These are phyloP conservation scores for Holacanthus passer DNA, from an alignment of 2,113 vertebrate species.

Conservation along the genomic window DNA sequence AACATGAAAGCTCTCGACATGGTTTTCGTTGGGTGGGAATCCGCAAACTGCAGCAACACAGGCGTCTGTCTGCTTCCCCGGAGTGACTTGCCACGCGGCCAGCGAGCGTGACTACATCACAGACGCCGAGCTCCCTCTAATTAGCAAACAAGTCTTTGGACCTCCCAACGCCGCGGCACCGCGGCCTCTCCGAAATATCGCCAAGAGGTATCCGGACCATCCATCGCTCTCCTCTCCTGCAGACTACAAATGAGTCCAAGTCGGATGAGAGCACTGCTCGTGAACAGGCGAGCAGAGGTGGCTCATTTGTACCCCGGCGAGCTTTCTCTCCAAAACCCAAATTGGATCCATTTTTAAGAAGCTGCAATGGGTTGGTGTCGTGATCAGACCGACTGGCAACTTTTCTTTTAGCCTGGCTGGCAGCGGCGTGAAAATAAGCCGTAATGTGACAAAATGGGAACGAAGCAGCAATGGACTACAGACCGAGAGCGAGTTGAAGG, in stretches of 20 bases:
- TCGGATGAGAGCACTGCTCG: slow-evolving; percentile 52
- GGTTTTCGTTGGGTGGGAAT: slow-evolving; percentile 37
- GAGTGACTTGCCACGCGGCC: slow-evolving; percentile 32
- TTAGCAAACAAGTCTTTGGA: slow-evolving; percentile 60
- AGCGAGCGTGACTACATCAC: slow-evolving; percentile 58
- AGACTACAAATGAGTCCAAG: slow-evolving; percentile 67
- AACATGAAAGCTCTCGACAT: slow-evolving; percentile 47
- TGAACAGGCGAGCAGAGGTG: slow-evolving; percentile 40
- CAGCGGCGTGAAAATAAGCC: slow-evolving; percentile 60
- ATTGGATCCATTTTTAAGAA: slow-evolving; percentile 72
- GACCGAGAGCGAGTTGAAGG: slow-evolving; percentile 47
- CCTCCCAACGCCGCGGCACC: slow-evolving; percentile 20
- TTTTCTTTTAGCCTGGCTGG: slow-evolving; percentile 51
- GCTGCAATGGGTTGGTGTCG: slow-evolving; percentile 42
- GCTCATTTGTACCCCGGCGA: slow-evolving; percentile 67
- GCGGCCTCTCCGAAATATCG: slow-evolving; percentile 30
- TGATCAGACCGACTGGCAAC: slow-evolving; percentile 57
- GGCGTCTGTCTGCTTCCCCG: slow-evolving; percentile 20
- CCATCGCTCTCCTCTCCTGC: slow-evolving; percentile 46
- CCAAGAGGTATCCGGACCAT: slow-evolving; percentile 42
- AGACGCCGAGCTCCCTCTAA: slow-evolving; percentile 54
- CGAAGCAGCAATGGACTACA: slow-evolving; percentile 45
- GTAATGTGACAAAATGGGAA: slow-evolving; percentile 69
- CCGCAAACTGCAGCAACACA: slow-evolving; percentile 29
- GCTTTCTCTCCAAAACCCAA: slow-evolving; percentile 57